Conservation (phyloP, 2,797 vertebrate species). For the Chaenodraco wilsoni region DNA sequence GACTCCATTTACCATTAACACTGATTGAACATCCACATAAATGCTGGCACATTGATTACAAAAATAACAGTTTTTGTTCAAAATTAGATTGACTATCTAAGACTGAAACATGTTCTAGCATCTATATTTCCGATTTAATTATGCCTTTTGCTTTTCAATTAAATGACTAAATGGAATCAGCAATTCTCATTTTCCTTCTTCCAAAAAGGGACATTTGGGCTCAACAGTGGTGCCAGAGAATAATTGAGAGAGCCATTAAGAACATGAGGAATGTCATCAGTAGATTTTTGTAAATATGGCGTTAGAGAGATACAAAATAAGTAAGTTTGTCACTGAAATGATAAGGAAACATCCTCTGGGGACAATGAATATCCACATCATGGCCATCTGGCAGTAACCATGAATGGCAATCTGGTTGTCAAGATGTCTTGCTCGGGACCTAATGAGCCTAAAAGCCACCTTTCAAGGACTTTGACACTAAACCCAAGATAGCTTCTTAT, state of each 20-base stretch:
- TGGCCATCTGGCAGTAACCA: constrained; percentile 34
- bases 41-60: no score
- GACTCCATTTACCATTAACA: no score
- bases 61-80: not conserved
- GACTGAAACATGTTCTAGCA: not conserved
- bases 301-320: constrained; percentile 21
- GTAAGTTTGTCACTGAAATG: constrained; percentile 23
- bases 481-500: constrained; percentile 30
- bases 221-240: not conserved
- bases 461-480: constrained; percentile 38
- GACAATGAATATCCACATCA: constrained; percentile 27
- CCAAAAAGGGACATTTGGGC: not conserved
- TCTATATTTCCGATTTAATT: not conserved
- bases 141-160: not conserved
- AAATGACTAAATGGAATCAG: no score
- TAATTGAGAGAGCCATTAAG: not conserved
- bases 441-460: not conserved
- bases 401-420: constrained; percentile 27
- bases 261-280: not conserved
- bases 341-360: constrained; percentile 28
- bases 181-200: no score
- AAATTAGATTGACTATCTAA: not conserved
- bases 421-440: constrained; percentile 12
- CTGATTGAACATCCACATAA: no score
- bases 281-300: constrained; percentile 3